Evolutionary conservation across 2,113 vertebrate genomes (phyloP), one percentile per base, ranked within the genome.

Genomic region (Limanda limanda): DNA sequence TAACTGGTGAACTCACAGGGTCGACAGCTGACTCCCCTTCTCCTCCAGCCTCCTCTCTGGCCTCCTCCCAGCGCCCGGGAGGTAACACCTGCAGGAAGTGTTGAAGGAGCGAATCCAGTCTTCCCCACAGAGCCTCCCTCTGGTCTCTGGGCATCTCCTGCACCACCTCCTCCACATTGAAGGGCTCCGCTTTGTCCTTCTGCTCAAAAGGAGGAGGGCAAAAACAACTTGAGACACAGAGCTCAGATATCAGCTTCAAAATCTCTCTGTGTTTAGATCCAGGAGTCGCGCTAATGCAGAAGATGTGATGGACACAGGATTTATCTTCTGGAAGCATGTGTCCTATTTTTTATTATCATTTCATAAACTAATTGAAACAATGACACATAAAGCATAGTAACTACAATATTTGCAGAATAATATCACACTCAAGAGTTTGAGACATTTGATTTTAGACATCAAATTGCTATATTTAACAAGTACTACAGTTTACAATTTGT

Each of bases 101-200:
- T 31, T 87, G 89, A 48, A 99, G 78, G 1, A 98, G 92, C 3
- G 67, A 81, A 0, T 81, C 89, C 82, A 97, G 91, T 23, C 68
- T 94, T 58, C 91, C 84, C 97, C 98, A 98, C 14, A 99, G 86
- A 35, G 89, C 68, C 76, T 95, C 93, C 17, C 95, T 96, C 87
- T 97, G 96, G 68, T 94, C 94, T 55, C 92, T 93, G 58, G 96
- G 77, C 82, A 99, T 88, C 90, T 98, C 97, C 83, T 98, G 95
- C 81, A 99, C 74, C 42, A 98, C 86, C 70, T 99, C 98, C 2
- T 91, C 90, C 80, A 98, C 88, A 83, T 95, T 94, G 13, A 98
- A 97, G 37, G 93, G 93, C 76, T 96, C 94, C 0, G 92, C 78
- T 21, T 74, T 70, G 81, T 96, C 92, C 79, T 94, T 96, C 97